These are phyloP conservation scores for Syritta pipiens DNA, from an alignment of 2,888 invertebrate species.

Conservation along the genomic window DNA sequence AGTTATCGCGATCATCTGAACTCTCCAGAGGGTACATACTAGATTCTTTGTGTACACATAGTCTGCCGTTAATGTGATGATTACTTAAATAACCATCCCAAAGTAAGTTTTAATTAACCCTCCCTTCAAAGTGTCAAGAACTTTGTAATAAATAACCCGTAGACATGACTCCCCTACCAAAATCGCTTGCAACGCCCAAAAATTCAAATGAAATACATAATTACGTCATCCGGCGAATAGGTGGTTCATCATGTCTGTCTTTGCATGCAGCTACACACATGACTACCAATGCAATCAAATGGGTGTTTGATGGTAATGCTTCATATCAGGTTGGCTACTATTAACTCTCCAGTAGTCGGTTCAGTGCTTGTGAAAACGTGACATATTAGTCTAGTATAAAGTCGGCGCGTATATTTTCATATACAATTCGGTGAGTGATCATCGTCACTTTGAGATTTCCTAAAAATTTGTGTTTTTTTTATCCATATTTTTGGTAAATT, in stretches of 20 bases:
- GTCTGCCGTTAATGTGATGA: background rate
- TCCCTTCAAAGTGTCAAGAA: background rate
- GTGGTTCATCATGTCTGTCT: background rate
- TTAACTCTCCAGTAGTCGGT: too few relatives aligned
- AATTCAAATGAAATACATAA: background rate
- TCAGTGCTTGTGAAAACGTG: conserved; percentile 17
- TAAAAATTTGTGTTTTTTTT: too few relatives aligned
- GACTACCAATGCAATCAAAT: background rate
- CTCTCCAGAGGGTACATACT: too few relatives aligned
- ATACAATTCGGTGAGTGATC: background rate
- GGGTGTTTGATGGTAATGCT: background rate
- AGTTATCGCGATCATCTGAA: too few relatives aligned
- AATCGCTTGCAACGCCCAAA: conserved; percentile 2
- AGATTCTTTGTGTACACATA: too few relatives aligned
- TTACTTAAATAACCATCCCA: background rate
- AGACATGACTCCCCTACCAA: background rate
- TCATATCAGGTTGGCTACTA: too few relatives aligned
- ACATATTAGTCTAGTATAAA: conserved; percentile 34
- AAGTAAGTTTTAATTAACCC: background rate
- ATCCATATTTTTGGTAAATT: too few relatives aligned
- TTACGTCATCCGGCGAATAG: conserved; percentile 6
- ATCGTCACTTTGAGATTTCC: conserved; percentile 4
- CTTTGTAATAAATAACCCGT: background rate
- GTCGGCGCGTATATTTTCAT: background rate
- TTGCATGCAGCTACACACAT: background rate